A percentile compares a stretch with the other conserved stretches of the same genome.
Evolutionary conservation across 2,888 invertebrate species (phyloP).

Genomic region (Pecten maximus): DNA sequence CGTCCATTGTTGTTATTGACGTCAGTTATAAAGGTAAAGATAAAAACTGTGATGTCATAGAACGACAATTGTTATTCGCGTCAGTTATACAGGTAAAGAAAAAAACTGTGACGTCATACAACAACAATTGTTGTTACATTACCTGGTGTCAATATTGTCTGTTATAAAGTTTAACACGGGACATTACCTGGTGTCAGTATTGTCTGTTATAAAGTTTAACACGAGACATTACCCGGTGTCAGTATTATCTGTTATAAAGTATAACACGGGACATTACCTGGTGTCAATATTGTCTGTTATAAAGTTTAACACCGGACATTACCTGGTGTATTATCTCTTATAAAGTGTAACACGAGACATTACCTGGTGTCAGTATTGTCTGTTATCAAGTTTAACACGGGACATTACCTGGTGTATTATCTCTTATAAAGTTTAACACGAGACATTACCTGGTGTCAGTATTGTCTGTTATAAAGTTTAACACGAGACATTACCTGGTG

Average conservation of each 20-base stretch:
- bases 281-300: not conserved
- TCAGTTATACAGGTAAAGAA: conserved; percentile 61
- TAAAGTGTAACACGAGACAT: conserved; percentile 59
- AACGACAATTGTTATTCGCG: conserved; percentile 66
- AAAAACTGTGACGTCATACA: not conserved
- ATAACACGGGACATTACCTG: conserved; percentile 33
- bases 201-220: not conserved
- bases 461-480: no score
- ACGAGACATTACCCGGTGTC: conserved; percentile 63
- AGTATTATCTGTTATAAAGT: conserved; percentile 65
- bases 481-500: no score
- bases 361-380: not conserved
- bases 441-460: no score
- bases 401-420: conserved; percentile 61
- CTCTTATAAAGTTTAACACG: not conserved
- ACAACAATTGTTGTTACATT: not conserved
- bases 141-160: no score
- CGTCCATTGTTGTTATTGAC: not conserved
- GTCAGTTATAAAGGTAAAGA: conserved; percentile 58
- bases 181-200: conserved; percentile 62
- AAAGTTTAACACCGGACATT: conserved; percentile 63
- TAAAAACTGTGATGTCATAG: no score
- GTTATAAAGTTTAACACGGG: conserved; percentile 56
- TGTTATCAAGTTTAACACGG: conserved; percentile 56
- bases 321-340: conserved; percentile 62